Evolutionary conservation across 2,888 invertebrate genomes (phyloP), one percentile per base, ranked within the genome.

Genomic region (Bursaphelenchus okinawaensis): DNA sequence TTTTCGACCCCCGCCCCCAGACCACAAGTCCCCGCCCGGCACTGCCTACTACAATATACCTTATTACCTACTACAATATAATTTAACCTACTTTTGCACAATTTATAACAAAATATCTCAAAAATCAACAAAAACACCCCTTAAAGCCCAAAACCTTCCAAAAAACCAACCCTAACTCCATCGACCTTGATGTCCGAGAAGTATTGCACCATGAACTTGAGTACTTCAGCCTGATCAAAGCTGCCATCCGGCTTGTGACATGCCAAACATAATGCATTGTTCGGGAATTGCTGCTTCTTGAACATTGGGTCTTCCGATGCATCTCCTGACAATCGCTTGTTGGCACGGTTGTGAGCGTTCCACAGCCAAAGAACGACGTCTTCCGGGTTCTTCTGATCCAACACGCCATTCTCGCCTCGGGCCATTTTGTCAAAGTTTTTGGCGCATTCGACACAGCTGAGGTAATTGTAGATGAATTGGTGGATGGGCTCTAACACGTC

Each of bases 301-400:
- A 89, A 89, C 62, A 87, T 84, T 0, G 94, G 92, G 85, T 98
- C 96, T 84, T 95, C 94, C 0, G 92, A 91, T 1, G 75, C 77
- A n/a, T 83, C 92, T 0, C 91, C 91, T 23, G 90, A 87, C 26
- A 98, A 85, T 73, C 95, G 87, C 71, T 89, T 85, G 83, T 98
- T 98, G 0, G 92, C 95, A 84, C 89, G 81, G 83, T 96, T 96
- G 83, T 96, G 95, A 0, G 91, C 90, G 76, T 87, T 87, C 95
- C 95, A 96, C 24, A 96, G 85, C 93, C 94, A 96, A 51, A 94
- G 84, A 0, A 94, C 88, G 22, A 85, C 88, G 67, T 91, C 90
- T 64, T 90, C 88, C 74, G 88, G 87, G 26, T 31, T 59, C n/a
- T 27, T 22, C 85, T 0, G 19, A 26, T 52, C 16, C 24, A 26